Conservation (phyloP, 35 echinoderm and acorn worm species). For the Lytechinus pictus region DNA sequence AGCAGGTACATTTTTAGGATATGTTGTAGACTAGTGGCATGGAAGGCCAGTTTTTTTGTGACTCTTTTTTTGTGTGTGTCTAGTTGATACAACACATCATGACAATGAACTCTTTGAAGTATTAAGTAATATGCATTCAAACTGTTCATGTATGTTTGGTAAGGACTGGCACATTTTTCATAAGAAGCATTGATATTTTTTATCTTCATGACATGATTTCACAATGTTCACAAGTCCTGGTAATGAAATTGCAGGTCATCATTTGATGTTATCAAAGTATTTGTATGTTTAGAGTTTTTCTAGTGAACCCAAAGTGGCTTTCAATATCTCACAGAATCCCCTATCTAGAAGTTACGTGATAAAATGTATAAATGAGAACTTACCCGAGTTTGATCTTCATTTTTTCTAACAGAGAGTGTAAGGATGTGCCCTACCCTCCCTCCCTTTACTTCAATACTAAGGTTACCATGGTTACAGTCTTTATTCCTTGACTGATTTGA, state of each 20-base stretch:
- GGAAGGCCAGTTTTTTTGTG: too few relatives aligned
- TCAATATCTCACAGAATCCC: slow-evolving; percentile 44
- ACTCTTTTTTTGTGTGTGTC: too few relatives aligned
- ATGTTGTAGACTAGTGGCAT: too few relatives aligned
- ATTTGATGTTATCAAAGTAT: neutral
- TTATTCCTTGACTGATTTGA: neutral
- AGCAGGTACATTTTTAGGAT: too few relatives aligned
- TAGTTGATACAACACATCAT: too few relatives aligned
- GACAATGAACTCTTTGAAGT: too few relatives aligned
- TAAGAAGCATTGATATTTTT: neutral
- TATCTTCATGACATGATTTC: neutral
- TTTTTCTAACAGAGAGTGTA: too few relatives aligned
- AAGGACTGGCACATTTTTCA: neutral
- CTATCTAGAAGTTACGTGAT: slow-evolving; percentile 24
- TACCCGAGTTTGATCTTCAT: too few relatives aligned
- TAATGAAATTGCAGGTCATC: neutral
- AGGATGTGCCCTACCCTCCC: slow-evolving; percentile 45
- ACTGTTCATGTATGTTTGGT: too few relatives aligned
- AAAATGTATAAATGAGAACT: slow-evolving; percentile 42
- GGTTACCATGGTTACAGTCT: too few relatives aligned
- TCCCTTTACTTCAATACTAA: neutral
- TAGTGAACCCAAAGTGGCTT: slow-evolving; percentile 23
- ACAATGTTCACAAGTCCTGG: neutral
- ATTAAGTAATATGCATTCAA: too few relatives aligned
- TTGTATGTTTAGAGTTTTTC: neutral